Evolutionary conservation across 1,140 invertebrate species (phyloP).

Genomic region (Ericerus pela): DNA sequence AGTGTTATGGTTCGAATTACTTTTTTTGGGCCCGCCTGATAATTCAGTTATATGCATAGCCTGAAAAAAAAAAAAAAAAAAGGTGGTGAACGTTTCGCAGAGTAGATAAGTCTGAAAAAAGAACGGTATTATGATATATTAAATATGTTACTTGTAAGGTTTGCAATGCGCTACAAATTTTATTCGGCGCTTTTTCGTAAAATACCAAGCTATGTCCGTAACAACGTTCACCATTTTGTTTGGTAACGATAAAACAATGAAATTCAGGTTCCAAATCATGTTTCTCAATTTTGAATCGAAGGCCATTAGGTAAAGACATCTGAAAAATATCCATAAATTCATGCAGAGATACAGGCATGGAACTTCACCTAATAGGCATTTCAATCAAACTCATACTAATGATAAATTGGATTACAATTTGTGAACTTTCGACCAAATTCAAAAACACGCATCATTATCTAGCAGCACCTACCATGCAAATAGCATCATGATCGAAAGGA

Average conservation of each 20-base stretch:
- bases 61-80: slow-evolving; percentile 32
- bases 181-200: slow-evolving; percentile 87
- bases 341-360: background rate
- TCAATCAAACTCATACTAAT: too few relatives aligned
- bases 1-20: slow-evolving; percentile 37
- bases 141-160: slow-evolving; percentile 55
- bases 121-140: background rate
- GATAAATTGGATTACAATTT: too few relatives aligned
- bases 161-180: slow-evolving; percentile 88
- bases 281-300: slow-evolving; percentile 87
- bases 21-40: slow-evolving; percentile 45
- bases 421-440: background rate
- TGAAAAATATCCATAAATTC: slow-evolving; percentile 35
- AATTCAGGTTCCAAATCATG: slow-evolving; percentile 75
- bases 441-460: background rate
- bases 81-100: background rate
- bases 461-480: slow-evolving; percentile 63
- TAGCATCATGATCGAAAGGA: slow-evolving; percentile 85
- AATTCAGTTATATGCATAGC: slow-evolving; percentile 84
- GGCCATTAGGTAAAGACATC: slow-evolving; percentile 83
- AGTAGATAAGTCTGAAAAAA: background rate
- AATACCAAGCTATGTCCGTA: slow-evolving; percentile 91
- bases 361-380: too few relatives aligned
- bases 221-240: slow-evolving; percentile 83
- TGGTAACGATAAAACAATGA: slow-evolving; percentile 93